Evolutionary conservation across 2,113 vertebrate genomes (phyloP), one percentile per base, ranked within the genome.

Genomic region (Stictonetta naevosa): DNA sequence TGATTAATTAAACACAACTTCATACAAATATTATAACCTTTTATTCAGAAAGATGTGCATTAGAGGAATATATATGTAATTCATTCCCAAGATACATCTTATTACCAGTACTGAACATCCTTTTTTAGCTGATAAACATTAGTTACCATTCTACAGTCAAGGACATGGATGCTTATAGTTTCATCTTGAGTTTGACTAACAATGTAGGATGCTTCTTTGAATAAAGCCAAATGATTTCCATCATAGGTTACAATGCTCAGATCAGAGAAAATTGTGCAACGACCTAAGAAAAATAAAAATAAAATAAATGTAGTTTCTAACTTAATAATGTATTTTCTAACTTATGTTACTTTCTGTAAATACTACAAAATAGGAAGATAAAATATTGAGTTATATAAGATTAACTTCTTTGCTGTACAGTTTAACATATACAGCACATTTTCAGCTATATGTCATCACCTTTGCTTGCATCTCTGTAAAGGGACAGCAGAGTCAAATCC

Each of bases 201-300:
- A 75, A 99, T 81, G 36, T 99, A 99, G 8, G 98, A 98, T 46
- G 99, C 99, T 69, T 99, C 99, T 95, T 99, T 99, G 97, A 98
- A 99, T 90, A 99, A 92, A 66, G 98, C 98, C 73, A 98, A 94
- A 2, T 98, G 98, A 97, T 98, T 99, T 55, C 99, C 99, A 88
- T 99, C 99, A 42, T 99, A 99, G 11, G 99, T 99, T 88, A 99
- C 98, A 23, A 99, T 95, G 80, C 98, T 99, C 90, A 99, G 97
- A 96, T 99, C 99, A 8, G 99, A 99, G 93, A 99, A 99, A 95
- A 99, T 66, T 3, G 99, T 99, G 94, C 99, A 99, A 63, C 99
- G 99, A 97, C 99, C 99, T 99, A 91, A 14, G 88, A 77, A 55
- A 80, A 83, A 73, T 31, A 76, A 71, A 26, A 50, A 44, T 1